Evolutionary conservation across 1,140 invertebrate genomes (phyloP), one percentile per base, ranked within the genome.

Genomic region (Philopotamus ludificatus): DNA sequence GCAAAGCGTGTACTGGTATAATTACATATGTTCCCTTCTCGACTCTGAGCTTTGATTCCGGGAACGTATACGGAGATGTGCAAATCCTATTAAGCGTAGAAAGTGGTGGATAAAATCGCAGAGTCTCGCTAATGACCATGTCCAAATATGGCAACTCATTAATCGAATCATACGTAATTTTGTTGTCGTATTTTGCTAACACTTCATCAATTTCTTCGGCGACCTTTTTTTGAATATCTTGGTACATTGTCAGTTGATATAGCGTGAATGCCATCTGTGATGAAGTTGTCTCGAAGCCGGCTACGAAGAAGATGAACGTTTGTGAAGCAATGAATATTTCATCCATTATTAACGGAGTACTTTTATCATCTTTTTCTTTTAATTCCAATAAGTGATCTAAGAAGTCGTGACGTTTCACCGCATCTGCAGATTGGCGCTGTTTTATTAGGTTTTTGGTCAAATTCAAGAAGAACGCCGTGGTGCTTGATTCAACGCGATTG

Each of bases 201-300:
- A 74, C 70, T 9, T 66, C 57, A 16, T 78, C 71, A 4, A 86
- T 77, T 73, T 85, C 84, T 16, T 76, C 67, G 2, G 73, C 70
- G 2, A 85, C 25, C 70, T 74, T 76, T 10, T 80, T 72, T 71
- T 86, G 84, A 39, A 81, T 71, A 2, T 83, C 77, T 18, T 74
- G 77, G 73, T 85, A 73, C 16, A 72, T 63, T 0, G 83, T 79
- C 28, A 87, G 72, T 42, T 77, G 73, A 66, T 80, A 80, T 0
- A 77, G 47, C 1, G 73, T 63, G 50, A 77, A 80, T 2, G 73
- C 66, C 42, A 85, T 72, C 0, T 78, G 62, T 9, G 74, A 75
- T 3, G 82, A 74, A 0, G 82, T 81, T 0, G 83, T 84, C 22
- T 87, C 85, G 63, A 81, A 85, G 12, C 82, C 82, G 34, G 77